Percentiles rank a stretch among this genome's conserved stretches.
Conservation (phyloP, 2,888 invertebrate genomes). For the Rhagophthalmus giganteus region DNA sequence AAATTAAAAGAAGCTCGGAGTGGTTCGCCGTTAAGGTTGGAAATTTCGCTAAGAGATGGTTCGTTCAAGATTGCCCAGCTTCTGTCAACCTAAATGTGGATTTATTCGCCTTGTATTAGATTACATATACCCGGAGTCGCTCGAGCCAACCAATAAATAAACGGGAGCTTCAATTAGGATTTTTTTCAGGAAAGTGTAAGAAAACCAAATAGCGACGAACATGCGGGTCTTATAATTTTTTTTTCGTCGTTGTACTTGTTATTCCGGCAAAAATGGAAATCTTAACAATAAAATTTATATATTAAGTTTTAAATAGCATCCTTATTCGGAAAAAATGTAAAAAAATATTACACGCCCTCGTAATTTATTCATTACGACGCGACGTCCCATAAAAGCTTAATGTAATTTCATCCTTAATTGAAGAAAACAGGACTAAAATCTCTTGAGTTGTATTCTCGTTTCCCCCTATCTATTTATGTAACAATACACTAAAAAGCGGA, state of each 20-base stretch:
- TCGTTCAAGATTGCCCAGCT: slow-evolving; percentile 50
- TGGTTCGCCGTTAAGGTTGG: slow-evolving; percentile 4
- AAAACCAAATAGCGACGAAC: slow-evolving; percentile 32
- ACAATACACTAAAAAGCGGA: background rate
- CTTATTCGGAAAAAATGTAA: too few species aligned
- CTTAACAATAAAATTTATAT: too few species aligned
- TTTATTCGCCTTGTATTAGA: slow-evolving; percentile 59
- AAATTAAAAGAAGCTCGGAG: background rate
- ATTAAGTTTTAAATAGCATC: too few species aligned
- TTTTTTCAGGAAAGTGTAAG: slow-evolving; percentile 42
- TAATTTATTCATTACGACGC: slow-evolving; percentile 1
- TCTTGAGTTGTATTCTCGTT: too few species aligned
- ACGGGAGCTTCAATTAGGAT: slow-evolving; percentile 54
- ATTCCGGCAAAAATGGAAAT: too few species aligned
- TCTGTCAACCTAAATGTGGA: slow-evolving; percentile 59
- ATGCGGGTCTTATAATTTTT: too few species aligned
- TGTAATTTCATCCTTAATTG: slow-evolving; percentile 8
- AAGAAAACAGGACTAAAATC: slow-evolving; percentile 4
- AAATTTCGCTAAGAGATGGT: slow-evolving; percentile 36
- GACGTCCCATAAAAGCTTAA: slow-evolving; percentile 6
- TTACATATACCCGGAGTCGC: slow-evolving; percentile 55
- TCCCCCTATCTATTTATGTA: slow-evolving; percentile 8
- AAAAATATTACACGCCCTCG: too few species aligned
- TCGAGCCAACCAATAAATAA: slow-evolving; percentile 53
- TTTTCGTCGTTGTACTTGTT: too few species aligned